Conservation (phyloP, 1,140 invertebrate species). For the Helicoverpa armigera region DNA sequence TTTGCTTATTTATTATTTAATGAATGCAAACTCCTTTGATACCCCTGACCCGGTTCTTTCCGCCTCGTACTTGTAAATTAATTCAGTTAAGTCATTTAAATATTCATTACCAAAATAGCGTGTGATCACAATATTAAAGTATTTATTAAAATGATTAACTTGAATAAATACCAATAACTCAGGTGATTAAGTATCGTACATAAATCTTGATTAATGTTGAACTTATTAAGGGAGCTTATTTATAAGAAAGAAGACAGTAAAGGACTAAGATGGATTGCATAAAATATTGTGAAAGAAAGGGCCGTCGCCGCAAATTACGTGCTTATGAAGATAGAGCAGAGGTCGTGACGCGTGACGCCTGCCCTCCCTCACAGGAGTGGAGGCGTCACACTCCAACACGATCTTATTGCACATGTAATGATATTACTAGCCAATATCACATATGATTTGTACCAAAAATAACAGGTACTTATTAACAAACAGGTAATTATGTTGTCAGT, state of each 20-base stretch:
- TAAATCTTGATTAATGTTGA: no score
- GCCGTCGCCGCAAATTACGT: not conserved
- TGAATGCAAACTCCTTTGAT: constrained; percentile 45
- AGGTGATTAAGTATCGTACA: no score
- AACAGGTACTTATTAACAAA: no score
- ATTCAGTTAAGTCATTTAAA: constrained; percentile 28
- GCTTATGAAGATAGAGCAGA: not conserved
- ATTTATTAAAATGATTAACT: no score
- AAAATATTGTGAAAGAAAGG: not conserved
- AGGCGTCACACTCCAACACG: not conserved
- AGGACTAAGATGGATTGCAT: not conserved
- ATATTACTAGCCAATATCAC: no score
- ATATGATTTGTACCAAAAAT: no score
- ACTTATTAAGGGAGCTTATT: not conserved
- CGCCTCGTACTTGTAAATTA: constrained; percentile 34
- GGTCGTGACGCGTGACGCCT: not conserved
- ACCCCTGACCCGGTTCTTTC: constrained; percentile 24
- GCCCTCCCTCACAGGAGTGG: not conserved
- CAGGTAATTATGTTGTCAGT: no score
- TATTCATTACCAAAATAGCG: constrained; percentile 11
- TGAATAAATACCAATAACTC: no score
- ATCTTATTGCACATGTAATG: constrained; percentile 1
- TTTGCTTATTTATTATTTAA: constrained; percentile 42
- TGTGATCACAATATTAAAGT: no score
- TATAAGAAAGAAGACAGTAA: not conserved